These are phyloP conservation scores for Chloroceryle amazona DNA, from an alignment of 2,797 vertebrate species.

Conservation along the genomic window DNA sequence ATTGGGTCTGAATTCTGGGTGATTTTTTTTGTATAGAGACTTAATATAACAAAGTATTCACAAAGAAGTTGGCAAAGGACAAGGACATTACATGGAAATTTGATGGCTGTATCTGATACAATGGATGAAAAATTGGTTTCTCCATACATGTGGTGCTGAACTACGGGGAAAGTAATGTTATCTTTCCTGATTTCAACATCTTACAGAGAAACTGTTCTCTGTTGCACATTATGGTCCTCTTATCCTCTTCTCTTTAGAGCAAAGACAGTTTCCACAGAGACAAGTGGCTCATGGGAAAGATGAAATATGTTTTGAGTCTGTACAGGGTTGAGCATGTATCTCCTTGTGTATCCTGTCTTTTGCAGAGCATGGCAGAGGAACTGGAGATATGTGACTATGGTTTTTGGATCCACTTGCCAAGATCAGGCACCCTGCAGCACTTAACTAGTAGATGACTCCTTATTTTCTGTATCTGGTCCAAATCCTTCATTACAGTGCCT, in stretches of 20 bases:
- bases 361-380: background rate
- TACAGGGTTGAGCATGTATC: background rate
- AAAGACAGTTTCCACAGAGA: background rate
- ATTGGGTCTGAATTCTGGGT: background rate
- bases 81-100: conserved; percentile 19
- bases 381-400: background rate
- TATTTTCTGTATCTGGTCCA: background rate
- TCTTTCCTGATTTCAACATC: background rate
- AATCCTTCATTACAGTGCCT: background rate
- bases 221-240: background rate
- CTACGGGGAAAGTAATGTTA: background rate
- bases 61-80: conserved; percentile 5
- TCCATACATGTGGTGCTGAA: background rate
- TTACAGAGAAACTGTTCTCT: background rate
- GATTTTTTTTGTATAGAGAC: background rate
- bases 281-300: background rate
- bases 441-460: background rate
- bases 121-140: conserved; percentile 31
- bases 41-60: background rate
- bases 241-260: background rate
- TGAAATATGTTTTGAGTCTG: background rate
- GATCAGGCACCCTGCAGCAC: background rate
- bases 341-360: background rate
- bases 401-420: background rate
- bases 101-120: background rate